Conservation (phyloP, 1,140 invertebrate genomes). For the Bacillus rossius region DNA sequence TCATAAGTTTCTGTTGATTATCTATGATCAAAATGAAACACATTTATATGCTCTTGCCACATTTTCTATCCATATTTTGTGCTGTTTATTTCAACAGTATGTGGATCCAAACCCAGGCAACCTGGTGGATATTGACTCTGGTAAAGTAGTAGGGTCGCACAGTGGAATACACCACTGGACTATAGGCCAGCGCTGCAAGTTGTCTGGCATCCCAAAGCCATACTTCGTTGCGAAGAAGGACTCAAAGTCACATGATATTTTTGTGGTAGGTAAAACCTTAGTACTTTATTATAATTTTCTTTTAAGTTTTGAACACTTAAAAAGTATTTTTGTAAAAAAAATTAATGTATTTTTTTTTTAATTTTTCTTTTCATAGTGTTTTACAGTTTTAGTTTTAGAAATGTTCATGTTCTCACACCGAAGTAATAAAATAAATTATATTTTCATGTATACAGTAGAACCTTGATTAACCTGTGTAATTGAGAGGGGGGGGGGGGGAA, state of each 20-base stretch:
- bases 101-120: conserved; percentile 67
- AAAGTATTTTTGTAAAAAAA: background rate
- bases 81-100: conserved; percentile 59
- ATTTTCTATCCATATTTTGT: too few relatives aligned
- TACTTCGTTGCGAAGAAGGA: conserved; percentile 74
- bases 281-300: too few relatives aligned
- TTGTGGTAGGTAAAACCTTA: conserved; percentile 58
- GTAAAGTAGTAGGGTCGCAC: conserved; percentile 70
- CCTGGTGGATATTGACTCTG: conserved; percentile 81
- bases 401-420: too few relatives aligned
- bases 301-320: background rate
- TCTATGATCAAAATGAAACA: too few relatives aligned
- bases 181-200: conserved; percentile 73
- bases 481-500: too few relatives aligned
- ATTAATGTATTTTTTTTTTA: conserved; percentile 15
- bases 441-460: too few relatives aligned
- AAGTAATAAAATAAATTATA: too few relatives aligned
- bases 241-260: conserved; percentile 61
- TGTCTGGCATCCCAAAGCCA: conserved; percentile 48
- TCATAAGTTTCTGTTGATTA: too few relatives aligned
- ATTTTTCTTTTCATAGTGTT: too few relatives aligned
- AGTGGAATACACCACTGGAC: conserved; percentile 88
- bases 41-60: too few relatives aligned
- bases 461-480: too few relatives aligned
- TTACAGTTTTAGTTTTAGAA: too few relatives aligned